Percentiles rank a stretch among this genome's conserved stretches.
Evolutionary conservation across 64 coral and sea anemone species (phyloP).

Genomic region (Acropora tenuis): DNA sequence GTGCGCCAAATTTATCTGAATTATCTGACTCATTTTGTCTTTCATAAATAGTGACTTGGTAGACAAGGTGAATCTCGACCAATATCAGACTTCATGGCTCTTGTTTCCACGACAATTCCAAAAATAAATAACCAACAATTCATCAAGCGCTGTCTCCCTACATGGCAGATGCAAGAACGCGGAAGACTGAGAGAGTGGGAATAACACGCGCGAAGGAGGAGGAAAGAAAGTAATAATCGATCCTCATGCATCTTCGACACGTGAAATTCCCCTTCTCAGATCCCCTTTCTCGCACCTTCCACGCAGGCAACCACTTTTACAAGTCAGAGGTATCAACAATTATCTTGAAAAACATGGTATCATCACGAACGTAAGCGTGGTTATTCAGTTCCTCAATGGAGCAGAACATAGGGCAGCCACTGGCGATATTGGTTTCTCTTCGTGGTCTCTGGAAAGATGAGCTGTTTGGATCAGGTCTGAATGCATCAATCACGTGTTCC

Average conservation of each 20-base stretch:
- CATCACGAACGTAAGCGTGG: slow-evolving; percentile 23
- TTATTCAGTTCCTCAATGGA: slow-evolving; percentile 20
- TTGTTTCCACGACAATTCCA: no score
- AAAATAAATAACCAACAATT: no score
- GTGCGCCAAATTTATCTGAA: no score
- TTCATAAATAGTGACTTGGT: no score
- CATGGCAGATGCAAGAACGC: no score
- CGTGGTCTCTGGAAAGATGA: slow-evolving; percentile 41
- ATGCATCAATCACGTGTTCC: slow-evolving; percentile 73
- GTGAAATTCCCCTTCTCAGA: not conserved
- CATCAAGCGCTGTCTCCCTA: no score
- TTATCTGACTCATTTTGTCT: no score
- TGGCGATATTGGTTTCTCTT: slow-evolving; percentile 43
- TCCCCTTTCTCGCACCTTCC: not conserved
- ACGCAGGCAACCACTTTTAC: not conserved
- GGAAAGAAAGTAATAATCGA: not conserved
- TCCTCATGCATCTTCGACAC: not conserved
- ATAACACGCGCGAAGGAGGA: not conserved
- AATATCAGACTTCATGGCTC: no score
- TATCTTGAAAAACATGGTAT: slow-evolving; percentile 27
- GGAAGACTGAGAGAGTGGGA: not conserved
- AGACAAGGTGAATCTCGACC: no score
- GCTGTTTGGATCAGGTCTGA: slow-evolving; percentile 62
- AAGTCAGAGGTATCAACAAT: slow-evolving; percentile 31
- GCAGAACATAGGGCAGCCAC: slow-evolving; percentile 36